These are phyloP conservation scores for Achatina immaculata DNA, from an alignment of 1,140 invertebrate genomes.

Conservation along the genomic window DNA sequence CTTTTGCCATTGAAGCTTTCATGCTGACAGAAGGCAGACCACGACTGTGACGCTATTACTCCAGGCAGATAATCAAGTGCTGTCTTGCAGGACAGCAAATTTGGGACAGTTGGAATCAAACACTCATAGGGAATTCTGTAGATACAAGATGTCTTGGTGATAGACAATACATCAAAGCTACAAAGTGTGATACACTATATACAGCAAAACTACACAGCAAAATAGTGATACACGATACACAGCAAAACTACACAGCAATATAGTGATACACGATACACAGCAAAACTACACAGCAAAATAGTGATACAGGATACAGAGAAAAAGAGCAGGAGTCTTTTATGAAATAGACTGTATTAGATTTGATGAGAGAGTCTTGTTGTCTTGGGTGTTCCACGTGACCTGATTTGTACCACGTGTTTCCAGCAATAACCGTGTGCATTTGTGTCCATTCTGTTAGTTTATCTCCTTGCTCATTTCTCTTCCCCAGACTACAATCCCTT, in stretches of 20 bases:
- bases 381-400: no score
- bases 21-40: background rate
- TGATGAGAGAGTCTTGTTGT: no score
- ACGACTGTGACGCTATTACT: background rate
- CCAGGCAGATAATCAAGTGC: background rate
- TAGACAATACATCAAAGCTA: background rate
- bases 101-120: background rate
- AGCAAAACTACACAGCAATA: background rate
- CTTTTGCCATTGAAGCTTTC: background rate
- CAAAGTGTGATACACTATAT: background rate
- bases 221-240: background rate
- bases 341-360: no score
- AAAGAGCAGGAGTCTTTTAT: no score
- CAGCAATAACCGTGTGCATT: no score
- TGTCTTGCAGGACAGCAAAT: background rate
- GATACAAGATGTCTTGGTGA: background rate
- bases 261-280: background rate
- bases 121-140: background rate
- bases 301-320: background rate
- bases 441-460: no score
- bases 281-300: background rate
- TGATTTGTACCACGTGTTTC: no score
- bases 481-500: no score
- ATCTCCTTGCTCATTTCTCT: no score
- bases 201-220: slow-evolving; percentile 1